Conservation (phyloP, 2,113 vertebrate genomes). For the Euleptes europaea region DNA sequence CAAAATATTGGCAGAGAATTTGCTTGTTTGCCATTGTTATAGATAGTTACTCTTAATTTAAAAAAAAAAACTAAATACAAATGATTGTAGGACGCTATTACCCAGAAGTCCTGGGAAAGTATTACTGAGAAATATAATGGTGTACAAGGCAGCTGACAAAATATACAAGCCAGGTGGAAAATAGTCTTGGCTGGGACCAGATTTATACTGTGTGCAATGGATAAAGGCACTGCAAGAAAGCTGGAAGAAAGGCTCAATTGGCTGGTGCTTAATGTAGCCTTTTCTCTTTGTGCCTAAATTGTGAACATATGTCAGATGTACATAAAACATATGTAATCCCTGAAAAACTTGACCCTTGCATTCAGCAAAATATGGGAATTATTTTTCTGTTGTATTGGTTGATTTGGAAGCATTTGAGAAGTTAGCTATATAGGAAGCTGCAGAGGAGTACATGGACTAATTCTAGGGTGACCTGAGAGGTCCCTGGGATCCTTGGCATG, state of each 20-base stretch:
- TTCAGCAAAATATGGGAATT: neutral
- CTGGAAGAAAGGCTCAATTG: neutral
- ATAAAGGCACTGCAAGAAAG: neutral
- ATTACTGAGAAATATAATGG: neutral
- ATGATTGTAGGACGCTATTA: neutral
- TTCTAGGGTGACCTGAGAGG: neutral
- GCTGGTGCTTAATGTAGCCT: neutral
- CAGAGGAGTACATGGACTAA: neutral
- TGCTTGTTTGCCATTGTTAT: neutral
- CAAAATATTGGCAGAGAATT: neutral
- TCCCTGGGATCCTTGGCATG: neutral
- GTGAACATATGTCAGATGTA: neutral
- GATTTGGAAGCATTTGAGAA: neutral
- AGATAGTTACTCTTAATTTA: neutral
- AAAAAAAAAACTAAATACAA: neutral
- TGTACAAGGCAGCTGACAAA: neutral
- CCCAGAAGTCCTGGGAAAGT: neutral
- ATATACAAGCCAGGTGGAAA: neutral
- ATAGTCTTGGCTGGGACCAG: neutral
- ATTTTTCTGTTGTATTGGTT: neutral
- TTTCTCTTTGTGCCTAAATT: neutral
- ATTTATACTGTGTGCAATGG: neutral
- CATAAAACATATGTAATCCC: neutral
- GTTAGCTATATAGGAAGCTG: neutral
- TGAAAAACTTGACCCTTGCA: neutral